Evolutionary conservation across 2,797 vertebrate genomes (phyloP).

Genomic region (Darevskia mixta): DNA sequence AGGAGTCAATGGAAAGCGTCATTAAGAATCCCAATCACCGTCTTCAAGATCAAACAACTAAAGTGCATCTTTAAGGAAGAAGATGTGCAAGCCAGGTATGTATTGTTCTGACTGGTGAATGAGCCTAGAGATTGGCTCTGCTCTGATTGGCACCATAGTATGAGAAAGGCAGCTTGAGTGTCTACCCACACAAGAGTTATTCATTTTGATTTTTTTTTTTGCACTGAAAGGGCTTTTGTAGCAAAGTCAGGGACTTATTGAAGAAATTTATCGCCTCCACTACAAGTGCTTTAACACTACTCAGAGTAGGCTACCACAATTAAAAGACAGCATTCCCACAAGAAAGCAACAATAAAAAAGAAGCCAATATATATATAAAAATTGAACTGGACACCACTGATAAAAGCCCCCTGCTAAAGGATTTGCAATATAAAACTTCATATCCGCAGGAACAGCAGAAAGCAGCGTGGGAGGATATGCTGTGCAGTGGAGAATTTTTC

Average conservation of each 20-base stretch:
- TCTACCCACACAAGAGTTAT: too few species aligned
- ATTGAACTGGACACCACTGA: too few species aligned
- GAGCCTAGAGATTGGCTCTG: background rate
- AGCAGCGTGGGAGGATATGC: too few species aligned
- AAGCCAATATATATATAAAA: background rate
- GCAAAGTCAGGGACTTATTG: too few species aligned
- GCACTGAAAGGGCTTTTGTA: too few species aligned
- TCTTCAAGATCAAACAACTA: background rate
- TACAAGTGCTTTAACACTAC: background rate
- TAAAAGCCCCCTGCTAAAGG: too few species aligned
- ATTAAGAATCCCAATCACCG: background rate
- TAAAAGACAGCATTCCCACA: background rate
- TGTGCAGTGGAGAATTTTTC: too few species aligned
- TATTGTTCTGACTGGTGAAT: background rate
- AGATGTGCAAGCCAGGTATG: background rate
- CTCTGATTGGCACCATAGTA: background rate
- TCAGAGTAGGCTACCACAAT: background rate
- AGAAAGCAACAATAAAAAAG: background rate
- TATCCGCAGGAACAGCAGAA: too few species aligned
- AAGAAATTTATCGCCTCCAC: too few species aligned
- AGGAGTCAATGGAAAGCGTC: background rate
- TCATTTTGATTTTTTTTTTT: too few species aligned
- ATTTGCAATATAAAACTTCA: too few species aligned
- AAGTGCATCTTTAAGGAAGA: background rate
- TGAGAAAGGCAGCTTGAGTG: background rate